Evolutionary conservation across 2,888 invertebrate species (phyloP).

Genomic region (Drosophila anomalata): DNA sequence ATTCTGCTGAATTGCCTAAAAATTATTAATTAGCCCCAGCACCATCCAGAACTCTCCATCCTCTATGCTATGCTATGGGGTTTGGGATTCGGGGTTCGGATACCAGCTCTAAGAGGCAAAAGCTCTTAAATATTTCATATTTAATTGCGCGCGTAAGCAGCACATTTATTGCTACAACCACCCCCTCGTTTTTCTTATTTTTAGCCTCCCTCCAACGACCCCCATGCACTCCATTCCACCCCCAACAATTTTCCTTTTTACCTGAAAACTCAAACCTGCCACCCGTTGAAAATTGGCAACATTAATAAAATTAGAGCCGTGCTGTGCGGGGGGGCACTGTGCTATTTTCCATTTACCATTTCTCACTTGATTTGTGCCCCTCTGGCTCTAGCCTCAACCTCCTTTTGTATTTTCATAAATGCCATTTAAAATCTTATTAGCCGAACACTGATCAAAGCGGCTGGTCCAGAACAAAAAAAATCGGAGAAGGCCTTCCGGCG

Average conservation of each 20-base stretch:
- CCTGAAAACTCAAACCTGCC: constrained; percentile 24
- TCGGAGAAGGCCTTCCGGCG: constrained; percentile 17
- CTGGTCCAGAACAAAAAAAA: constrained; percentile 1
- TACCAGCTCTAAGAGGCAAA: not conserved
- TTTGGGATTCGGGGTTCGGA: not conserved
- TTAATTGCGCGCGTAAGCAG: constrained; percentile 78
- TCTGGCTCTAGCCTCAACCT: constrained; percentile 8
- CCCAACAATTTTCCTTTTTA: constrained; percentile 51
- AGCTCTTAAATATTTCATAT: constrained; percentile 76
- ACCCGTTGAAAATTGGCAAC: constrained; percentile 71
- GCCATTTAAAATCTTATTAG: constrained; percentile 69
- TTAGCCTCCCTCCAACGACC: not conserved
- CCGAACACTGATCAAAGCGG: constrained; percentile 60
- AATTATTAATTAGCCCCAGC: constrained; percentile 71
- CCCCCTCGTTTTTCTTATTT: not conserved
- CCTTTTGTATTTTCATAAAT: constrained; percentile 28
- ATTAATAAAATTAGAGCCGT: constrained; percentile 79
- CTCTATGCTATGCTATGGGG: too few species aligned
- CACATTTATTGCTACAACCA: constrained; percentile 53
- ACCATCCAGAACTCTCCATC: constrained; percentile 3
- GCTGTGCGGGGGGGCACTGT: constrained; percentile 5
- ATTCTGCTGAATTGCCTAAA: constrained; percentile 73
- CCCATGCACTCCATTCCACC: not conserved
- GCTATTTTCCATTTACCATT: constrained; percentile 47
- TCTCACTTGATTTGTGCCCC: constrained; percentile 52